Percentiles rank a stretch among this genome's conserved stretches.
Conservation (phyloP, 2,797 vertebrate species). For the Molossus alvarezi region DNA sequence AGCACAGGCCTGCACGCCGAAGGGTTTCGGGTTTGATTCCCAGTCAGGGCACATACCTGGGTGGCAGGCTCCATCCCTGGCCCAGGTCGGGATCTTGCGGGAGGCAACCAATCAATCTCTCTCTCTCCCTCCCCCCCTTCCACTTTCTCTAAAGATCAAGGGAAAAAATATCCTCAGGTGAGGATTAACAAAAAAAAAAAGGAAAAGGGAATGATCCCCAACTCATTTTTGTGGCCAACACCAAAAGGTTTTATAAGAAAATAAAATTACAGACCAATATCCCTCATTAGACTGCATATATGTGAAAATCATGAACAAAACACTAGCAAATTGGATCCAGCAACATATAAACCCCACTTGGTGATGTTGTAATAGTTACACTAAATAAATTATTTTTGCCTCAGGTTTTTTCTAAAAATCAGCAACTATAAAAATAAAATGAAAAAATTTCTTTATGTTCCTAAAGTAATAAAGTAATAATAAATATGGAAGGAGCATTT, state of each 20-base stretch:
- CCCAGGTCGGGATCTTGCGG: too few species aligned
- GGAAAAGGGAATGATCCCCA: background rate
- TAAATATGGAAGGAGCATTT: background rate
- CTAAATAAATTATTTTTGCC: background rate
- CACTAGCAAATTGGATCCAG: background rate
- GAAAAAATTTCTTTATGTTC: background rate
- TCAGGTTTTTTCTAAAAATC: conserved; percentile 16
- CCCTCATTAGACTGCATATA: background rate
- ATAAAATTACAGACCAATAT: background rate
- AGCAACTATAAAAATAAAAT: conserved; percentile 14
- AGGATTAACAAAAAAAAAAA: too few species aligned
- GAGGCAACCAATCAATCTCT: too few species aligned
- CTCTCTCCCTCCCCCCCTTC: too few species aligned
- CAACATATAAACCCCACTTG: background rate
- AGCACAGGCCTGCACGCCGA: too few species aligned
- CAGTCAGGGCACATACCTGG: too few species aligned
- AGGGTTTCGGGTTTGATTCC: too few species aligned
- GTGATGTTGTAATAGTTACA: background rate
- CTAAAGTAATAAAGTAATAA: background rate
- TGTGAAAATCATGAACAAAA: background rate
- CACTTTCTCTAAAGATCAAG: too few species aligned
- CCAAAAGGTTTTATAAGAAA: background rate
- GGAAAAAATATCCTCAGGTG: too few species aligned
- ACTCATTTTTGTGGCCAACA: background rate
- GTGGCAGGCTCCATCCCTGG: too few species aligned